Evolutionary conservation across 2,888 invertebrate species (phyloP), one percentile per base, ranked within the genome.

Genomic region (Standfussiana lucernea): DNA sequence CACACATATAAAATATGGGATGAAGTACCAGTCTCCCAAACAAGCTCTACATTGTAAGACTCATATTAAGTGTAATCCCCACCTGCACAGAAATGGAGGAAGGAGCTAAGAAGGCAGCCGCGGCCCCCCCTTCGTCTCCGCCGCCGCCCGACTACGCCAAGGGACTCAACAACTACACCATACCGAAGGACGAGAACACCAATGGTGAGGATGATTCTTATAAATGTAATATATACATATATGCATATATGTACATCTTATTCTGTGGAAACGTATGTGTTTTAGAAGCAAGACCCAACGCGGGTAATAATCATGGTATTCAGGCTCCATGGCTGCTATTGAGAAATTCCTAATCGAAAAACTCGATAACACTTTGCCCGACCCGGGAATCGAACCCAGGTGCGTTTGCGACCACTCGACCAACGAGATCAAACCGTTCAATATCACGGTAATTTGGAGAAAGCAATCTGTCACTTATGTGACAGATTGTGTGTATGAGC

Each of bases 101-200:
- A 75, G 95, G 95, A n/a, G 94, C 93, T 0, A 95, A 97, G 91
- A 94, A 97, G 89, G 90, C 95, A 11, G 88, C 93, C 1, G 90
- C 92, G 0, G 90, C 93, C 0, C 94, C 96, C 18, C 93, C 95
- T 0, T 87, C 95, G 1, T 95, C 96, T 2, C 95, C 96, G 1
- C 95, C 96, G 37, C 93, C 95, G 13, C 91, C 95, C 0, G 96
- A 96, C 89, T 95, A 92, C 90, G 93, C 93, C 28, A 95, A 95
- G 89, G 92, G 93, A 45, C 91, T 94, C 90, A 93, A 93, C 92
- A 92, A 93, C 91, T 92, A 91, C 88, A 90, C 92, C 73, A 86
- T 93, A 90, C 92, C 94, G 47, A 95, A 95, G 80, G 96, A 96
- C 0, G 95, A 96, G 21, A 89, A 84, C 18, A 84, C 91, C 0